phyloP scores from a whole-genome alignment of 2,888 invertebrate genomes.

The Enoplolaimus lenunculus region DNA sequence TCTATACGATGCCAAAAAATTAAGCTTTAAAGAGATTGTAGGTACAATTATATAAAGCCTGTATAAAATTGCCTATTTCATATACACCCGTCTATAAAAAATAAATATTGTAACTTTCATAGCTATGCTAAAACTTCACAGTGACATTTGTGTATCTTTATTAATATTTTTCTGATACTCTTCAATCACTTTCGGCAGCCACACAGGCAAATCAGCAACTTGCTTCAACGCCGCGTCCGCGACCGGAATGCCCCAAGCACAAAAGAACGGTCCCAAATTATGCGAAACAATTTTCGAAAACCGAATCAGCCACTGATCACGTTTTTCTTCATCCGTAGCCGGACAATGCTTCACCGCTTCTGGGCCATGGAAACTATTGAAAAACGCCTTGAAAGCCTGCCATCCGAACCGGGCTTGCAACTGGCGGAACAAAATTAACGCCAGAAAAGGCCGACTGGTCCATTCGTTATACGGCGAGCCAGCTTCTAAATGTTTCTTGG shows the following conservation, averaged over 20 bases:
- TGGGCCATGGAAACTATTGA: background rate
- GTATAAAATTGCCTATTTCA: too few species aligned
- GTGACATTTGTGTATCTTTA: too few species aligned
- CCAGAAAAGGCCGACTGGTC: background rate
- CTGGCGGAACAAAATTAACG: background rate
- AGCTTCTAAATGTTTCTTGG: background rate
- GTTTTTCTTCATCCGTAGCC: background rate
- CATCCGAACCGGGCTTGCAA: background rate
- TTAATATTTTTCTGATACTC: too few species aligned
- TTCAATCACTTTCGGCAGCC: background rate
- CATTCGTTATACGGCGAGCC: background rate
- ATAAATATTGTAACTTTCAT: too few species aligned
- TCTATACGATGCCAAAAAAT: too few species aligned
- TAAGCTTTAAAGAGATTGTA: too few species aligned
- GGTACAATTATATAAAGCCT: too few species aligned
- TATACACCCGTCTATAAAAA: too few species aligned
- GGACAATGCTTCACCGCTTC: background rate
- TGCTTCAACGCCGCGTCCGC: background rate
- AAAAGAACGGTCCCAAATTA: background rate
- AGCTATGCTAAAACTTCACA: too few species aligned
- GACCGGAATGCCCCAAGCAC: background rate
- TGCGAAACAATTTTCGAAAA: background rate
- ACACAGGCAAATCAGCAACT: background rate
- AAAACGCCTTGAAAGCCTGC: background rate
- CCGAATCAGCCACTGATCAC: background rate